Evolutionary conservation across 2,113 vertebrate genomes (phyloP), one percentile per base, ranked within the genome.

Genomic region (Antigone vipio): DNA sequence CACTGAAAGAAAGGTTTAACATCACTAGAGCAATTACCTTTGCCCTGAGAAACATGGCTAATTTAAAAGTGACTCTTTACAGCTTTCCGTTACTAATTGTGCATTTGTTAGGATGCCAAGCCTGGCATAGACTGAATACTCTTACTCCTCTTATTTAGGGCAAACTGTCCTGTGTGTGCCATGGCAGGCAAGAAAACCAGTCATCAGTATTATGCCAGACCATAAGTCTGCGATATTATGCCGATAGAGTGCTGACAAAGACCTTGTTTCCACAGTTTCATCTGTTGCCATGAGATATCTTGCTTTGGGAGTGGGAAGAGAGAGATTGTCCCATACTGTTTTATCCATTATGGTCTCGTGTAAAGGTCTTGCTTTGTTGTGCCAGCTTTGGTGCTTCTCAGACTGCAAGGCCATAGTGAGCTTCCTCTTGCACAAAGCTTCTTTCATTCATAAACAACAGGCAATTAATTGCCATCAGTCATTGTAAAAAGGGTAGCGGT

Each of bases 11-110:
- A 94, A 88, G 26, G 4, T 45, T 93, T 85, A 72, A 59, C 38
- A 73, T 90, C 49, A 78, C 78, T 62, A 78, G 29, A 94, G 72
- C 49, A 87, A 93, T 72, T 88, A 82, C 58, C 78, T 91, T 92
- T 93, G 26, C 64, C 32, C 56, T 63, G 55, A 68, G 60, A 97
- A 95, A 69, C 8, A 16, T 22, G 29, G 7, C 14, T 78, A 63
- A 91, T 81, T 89, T 84, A 45, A 79, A 80, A 84, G 15, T 24
- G 23, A 63, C 29, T 73, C 23, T 84, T 90, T 75, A 55, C 27
- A 78, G 35, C 47, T 79, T 94, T 89, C 56, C 6, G 1, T 62
- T 86, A 58, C 17, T 87, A 84, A 75, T 12, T 68, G 60, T 87
- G 40, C 42, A 66, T 67, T 95, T 93, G 55, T 81, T 93, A 80